Evolutionary conservation across 2,888 invertebrate genomes (phyloP), one percentile per base, ranked within the genome.

Genomic region (Lymantria dispar): DNA sequence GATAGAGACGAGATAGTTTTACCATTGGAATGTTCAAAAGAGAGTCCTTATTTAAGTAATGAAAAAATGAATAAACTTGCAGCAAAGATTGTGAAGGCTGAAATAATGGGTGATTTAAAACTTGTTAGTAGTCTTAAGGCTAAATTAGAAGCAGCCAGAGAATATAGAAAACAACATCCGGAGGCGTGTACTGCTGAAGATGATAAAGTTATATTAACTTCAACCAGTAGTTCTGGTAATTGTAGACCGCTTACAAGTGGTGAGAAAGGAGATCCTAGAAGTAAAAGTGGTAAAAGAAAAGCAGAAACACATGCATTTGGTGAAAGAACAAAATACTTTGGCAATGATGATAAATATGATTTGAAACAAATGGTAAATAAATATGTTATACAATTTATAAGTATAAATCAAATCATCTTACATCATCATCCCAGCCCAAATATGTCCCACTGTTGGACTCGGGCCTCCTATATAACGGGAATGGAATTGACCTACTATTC

Each of bases 81-180:
- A 39, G 98, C 98, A 1, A 97, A 96, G 87, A 94, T 98, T 58
- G 91, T 99, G 0, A 98, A 98, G 90, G 98, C 99, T 11, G 98
- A 99, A 93, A 94, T 99, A 67, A 94, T 98, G 92, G 98, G 98
- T 13, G 95, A 98, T 77, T 85, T 80, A 74, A 93, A 93, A 57
- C 78, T 95, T 48, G 95, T 95, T 0, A 76, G 83, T 37, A 93
- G 96, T 74, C 85, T 98, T 43, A 96, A 96, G 82, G 74, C 82
- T 3, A 95, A 97, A 78, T 82, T 98, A 41, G 95, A 96, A 60
- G 85, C 85, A 22, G 96, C 97, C 0, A 92, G 95, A 64, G 87
- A 92, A 50, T 85, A 84, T 57, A 80, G 86, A 47, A 91, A 87
- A 64, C 79, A 85, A 30, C 85, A 91, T 64, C 87, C 87, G 48